These are phyloP conservation scores for Odontothrips loti DNA, from an alignment of 2,888 invertebrate species.

Conservation along the genomic window DNA sequence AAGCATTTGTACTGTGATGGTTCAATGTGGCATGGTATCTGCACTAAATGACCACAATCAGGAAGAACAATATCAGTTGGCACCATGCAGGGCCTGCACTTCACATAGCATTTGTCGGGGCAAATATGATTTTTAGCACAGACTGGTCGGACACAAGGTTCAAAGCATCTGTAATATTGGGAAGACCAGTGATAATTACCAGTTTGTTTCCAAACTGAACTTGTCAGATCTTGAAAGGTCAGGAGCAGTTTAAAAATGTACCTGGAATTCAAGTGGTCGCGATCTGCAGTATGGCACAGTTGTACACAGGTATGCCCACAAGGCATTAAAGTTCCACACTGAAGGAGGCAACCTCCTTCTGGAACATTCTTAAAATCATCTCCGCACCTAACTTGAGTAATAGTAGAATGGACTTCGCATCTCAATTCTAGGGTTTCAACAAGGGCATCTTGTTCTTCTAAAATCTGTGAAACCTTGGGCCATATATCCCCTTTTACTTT, in stretches of 20 bases:
- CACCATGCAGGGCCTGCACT: not conserved
- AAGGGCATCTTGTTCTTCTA: constrained; percentile 52
- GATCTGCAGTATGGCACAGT: constrained; percentile 59
- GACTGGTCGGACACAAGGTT: not conserved
- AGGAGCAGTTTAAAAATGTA: not conserved
- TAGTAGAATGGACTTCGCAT: not conserved
- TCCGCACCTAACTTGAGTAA: constrained; percentile 43
- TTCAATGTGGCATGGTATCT: not conserved
- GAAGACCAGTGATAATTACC: too few species aligned
- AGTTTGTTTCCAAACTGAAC: not conserved
- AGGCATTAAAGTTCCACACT: constrained; percentile 51
- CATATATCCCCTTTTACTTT: constrained; percentile 54
- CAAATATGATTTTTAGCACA: not conserved
- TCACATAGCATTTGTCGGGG: not conserved
- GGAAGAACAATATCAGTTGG: not conserved
- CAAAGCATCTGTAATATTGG: constrained; percentile 30
- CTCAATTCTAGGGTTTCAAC: not conserved
- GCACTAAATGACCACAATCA: not conserved
- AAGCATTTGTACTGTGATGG: not conserved
- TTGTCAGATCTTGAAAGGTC: not conserved
- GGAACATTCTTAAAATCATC: constrained; percentile 52
- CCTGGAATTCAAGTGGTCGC: constrained; percentile 47
- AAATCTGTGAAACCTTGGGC: constrained; percentile 52
- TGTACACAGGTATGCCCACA: constrained; percentile 62
- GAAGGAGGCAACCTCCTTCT: constrained; percentile 58